Percentiles rank a stretch among this genome's conserved stretches.
These are phyloP conservation scores for Pantherophis guttatus DNA, from an alignment of 2,113 vertebrate genomes.

Conservation along the genomic window DNA sequence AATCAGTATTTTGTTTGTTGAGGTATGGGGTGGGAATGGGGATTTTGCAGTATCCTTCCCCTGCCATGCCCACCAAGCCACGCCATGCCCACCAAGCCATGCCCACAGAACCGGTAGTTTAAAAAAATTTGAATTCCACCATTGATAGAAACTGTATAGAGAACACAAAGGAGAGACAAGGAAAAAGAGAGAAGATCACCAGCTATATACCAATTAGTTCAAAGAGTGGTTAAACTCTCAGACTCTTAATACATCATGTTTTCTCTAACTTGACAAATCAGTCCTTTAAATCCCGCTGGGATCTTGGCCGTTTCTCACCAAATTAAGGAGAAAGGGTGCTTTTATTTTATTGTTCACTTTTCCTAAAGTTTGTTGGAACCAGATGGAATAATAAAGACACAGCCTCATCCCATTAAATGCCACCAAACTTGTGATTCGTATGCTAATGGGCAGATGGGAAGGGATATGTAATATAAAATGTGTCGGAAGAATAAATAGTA, in stretches of 20 bases:
- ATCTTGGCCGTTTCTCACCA: background rate
- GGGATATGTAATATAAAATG: conserved; percentile 59
- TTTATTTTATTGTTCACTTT: background rate
- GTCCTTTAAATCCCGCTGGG: background rate
- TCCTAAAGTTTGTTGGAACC: conserved; percentile 39
- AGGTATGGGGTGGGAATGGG: too few species aligned
- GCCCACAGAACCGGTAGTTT: too few species aligned
- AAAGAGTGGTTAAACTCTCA: background rate
- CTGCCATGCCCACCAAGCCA: too few species aligned
- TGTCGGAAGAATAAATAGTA: conserved; percentile 53
- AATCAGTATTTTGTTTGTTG: too few species aligned
- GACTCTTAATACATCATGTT: background rate
- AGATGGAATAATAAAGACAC: conserved; percentile 61
- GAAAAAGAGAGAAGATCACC: background rate
- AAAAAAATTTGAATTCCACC: too few species aligned
- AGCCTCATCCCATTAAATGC: conserved; percentile 47
- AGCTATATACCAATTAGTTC: background rate
- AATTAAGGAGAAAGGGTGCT: background rate
- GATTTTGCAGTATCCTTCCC: too few species aligned
- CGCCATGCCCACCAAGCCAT: too few species aligned
- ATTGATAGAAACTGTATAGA: background rate
- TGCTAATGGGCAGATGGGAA: conserved; percentile 67
- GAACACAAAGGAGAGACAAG: background rate
- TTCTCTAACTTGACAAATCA: background rate
- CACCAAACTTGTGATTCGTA: conserved; percentile 54